Evolutionary conservation across 2,797 vertebrate species (phyloP), one percentile per base, ranked within the genome.

Genomic region (Neosilurus mollespiculum): DNA sequence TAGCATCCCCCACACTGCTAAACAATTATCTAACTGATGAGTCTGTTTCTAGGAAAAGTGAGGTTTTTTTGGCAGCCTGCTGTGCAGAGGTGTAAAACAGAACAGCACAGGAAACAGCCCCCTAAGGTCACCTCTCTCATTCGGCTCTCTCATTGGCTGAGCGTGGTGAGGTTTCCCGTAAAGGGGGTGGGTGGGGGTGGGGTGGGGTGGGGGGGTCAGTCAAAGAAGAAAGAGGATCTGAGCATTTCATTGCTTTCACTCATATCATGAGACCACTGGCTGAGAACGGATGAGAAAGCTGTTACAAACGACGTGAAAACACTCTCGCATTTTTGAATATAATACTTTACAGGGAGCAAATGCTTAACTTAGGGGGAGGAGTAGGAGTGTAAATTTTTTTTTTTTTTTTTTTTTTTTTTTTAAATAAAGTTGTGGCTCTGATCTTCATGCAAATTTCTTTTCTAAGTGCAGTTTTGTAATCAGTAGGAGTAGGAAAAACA

Each of bases 91-190:
- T 83, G 64, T 83, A 72, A 79, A 72, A 58, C 26, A 49, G 54
- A 34, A 24, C 24, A 51, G 0, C 43, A 82, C 84, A 85, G 80
- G 84, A 85, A 85, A 78, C 75, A 37, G 24, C 73, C 16, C 43
- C 73, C 64, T 71, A 37, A 65, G 34, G 67, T 81, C 53, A 71
- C 80, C 80, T 69, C 77, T 20, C 73, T 82, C 62, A 15, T 81
- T 67, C 26, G 16, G 15, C 86, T 62, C 56, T 82, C 69, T 83
- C 49, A 56, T 65, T 56, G 49, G 34, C 26, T 30, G 22, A 81
- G 49, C 43, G 20, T 30, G 54, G 15, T 49, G 18, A 51, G 73
- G 49, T 85, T 87, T 88, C 87, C 84, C 26, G 86, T 84, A 88
- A 87, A 56, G 43, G 56, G 7, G 9, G 37, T 43, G 37, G 37